A percentile compares a stretch with the other conserved stretches of the same genome.
phyloP scores from a whole-genome alignment of 2,113 vertebrate species.

The Chauna torquata region DNA sequence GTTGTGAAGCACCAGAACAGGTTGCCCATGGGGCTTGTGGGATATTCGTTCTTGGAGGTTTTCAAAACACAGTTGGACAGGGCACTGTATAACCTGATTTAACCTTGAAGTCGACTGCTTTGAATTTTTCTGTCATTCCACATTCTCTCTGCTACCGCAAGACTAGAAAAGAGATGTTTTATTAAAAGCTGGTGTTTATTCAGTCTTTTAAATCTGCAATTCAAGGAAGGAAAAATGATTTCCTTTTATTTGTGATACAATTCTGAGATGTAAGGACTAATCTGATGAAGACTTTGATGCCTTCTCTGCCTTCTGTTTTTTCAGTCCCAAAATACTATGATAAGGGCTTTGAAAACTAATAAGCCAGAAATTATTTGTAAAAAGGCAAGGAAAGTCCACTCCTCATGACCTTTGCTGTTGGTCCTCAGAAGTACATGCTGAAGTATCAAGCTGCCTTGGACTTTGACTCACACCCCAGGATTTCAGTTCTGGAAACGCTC shows the following conservation, averaged over 20 bases:
- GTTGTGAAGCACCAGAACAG: background rate
- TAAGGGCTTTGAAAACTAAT: background rate
- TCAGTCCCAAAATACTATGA: background rate
- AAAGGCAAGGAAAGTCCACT: background rate
- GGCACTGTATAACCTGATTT: background rate
- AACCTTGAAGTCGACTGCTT: background rate
- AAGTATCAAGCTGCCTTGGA: background rate
- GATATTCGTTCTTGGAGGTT: background rate
- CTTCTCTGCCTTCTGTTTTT: background rate
- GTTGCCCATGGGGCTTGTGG: background rate
- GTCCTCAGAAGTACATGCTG: background rate
- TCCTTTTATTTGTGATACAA: slow-evolving; percentile 25
- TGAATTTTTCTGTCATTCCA: background rate
- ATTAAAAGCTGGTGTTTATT: slow-evolving; percentile 23
- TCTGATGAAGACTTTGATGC: background rate
- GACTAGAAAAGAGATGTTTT: background rate
- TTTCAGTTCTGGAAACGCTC: background rate
- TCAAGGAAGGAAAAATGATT: background rate
- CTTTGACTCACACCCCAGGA: background rate
- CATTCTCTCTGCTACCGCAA: background rate
- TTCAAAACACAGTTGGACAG: background rate
- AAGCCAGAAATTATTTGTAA: background rate
- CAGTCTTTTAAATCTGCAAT: background rate
- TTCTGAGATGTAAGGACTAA: background rate
- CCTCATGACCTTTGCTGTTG: background rate